A percentile compares a stretch with the other conserved stretches of the same genome.
phyloP scores from a whole-genome alignment of 2,113 vertebrate genomes.

The Laticauda laticaudata region DNA sequence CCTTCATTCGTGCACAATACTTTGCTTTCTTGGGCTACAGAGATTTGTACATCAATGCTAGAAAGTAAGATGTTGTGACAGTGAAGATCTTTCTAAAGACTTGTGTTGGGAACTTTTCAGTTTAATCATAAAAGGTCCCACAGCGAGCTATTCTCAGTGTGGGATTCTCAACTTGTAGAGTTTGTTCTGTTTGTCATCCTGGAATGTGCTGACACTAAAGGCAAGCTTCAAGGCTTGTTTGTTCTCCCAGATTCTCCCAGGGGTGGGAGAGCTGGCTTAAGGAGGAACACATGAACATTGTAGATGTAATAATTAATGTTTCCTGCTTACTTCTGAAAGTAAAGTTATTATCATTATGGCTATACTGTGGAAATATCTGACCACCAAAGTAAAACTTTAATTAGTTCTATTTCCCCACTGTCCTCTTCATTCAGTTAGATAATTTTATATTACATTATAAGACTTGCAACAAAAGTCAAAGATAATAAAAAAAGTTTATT shows the following conservation, averaged over 20 bases:
- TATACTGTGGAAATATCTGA: neutral
- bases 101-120: constrained; percentile 46
- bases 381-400: neutral
- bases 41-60: constrained; percentile 34
- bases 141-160: constrained; percentile 45
- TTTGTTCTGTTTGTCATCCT: constrained; percentile 24
- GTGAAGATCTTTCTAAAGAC: constrained; percentile 37
- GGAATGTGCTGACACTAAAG: constrained; percentile 53
- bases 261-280: constrained; percentile 33
- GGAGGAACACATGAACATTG: constrained; percentile 41
- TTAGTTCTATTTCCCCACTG: neutral
- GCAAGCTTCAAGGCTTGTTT: constrained; percentile 25
- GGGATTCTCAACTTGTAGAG: constrained; percentile 30
- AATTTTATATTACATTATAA: neutral
- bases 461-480: no score
- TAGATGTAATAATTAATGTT: constrained; percentile 40
- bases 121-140: constrained; percentile 46
- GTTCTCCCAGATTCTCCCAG: constrained; percentile 51
- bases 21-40: constrained; percentile 41
- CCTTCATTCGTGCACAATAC: constrained; percentile 40
- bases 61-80: constrained; percentile 54
- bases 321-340: constrained; percentile 3
- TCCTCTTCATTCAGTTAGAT: neutral
- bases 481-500: no score
- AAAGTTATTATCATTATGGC: neutral